These are phyloP conservation scores for Paralichthys olivaceus DNA, from an alignment of 2,113 vertebrate genomes.

Conservation along the genomic window DNA sequence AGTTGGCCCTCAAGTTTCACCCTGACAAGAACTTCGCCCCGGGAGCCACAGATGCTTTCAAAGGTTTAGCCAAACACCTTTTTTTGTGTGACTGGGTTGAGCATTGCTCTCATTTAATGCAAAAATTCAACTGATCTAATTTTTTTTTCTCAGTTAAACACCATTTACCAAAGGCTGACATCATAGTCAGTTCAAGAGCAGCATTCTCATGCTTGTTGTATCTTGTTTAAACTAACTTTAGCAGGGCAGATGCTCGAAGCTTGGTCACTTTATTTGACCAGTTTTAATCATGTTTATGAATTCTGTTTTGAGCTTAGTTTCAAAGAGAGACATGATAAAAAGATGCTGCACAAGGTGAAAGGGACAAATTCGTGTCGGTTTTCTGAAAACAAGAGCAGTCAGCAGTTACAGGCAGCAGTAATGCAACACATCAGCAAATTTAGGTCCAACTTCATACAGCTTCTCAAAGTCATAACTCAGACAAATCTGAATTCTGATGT, in stretches of 20 bases:
- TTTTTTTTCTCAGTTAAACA: no score
- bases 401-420: not conserved
- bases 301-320: not conserved
- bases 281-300: not conserved
- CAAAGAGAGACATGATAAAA: not conserved
- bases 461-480: not conserved
- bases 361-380: not conserved
- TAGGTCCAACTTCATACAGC: not conserved
- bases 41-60: slow-evolving; percentile 95
- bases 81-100: not conserved
- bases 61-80: slow-evolving; percentile 78
- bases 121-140: no score
- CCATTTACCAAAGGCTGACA: no score
- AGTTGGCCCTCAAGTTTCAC: slow-evolving; percentile 93
- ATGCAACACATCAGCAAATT: not conserved
- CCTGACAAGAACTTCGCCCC: slow-evolving; percentile 96
- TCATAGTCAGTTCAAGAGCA: not conserved
- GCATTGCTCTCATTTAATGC: no score
- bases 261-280: not conserved
- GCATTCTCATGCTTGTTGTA: not conserved
- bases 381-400: not conserved
- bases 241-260: not conserved
- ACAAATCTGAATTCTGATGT: not conserved
- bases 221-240: slow-evolving; percentile 4
- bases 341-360: not conserved